Conservation (phyloP, 2,888 invertebrate genomes). For the Nemapogon koenigi region DNA sequence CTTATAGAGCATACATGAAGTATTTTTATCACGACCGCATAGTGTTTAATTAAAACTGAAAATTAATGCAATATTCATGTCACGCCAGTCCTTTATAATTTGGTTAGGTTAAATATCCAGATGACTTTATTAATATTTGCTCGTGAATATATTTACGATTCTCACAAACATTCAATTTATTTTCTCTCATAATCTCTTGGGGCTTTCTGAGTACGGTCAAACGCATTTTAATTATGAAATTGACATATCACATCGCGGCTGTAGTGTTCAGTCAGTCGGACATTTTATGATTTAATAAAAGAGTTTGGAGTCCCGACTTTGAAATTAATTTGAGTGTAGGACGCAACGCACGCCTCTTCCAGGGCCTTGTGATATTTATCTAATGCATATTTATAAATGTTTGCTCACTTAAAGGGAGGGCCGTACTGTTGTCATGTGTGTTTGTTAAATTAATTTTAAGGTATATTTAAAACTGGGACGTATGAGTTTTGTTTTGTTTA, state of each 20-base stretch:
- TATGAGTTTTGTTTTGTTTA: no score
- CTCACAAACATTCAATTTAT: slow-evolving; percentile 8
- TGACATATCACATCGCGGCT: slow-evolving; percentile 48
- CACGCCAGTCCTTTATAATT: not conserved
- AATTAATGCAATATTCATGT: not conserved
- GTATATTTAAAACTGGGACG: no score
- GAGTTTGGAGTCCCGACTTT: slow-evolving; percentile 36
- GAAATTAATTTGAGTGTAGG: slow-evolving; percentile 42
- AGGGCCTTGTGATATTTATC: slow-evolving; percentile 45
- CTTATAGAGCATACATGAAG: not conserved
- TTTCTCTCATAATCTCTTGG: slow-evolving; percentile 36
- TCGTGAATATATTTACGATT: slow-evolving; percentile 1
- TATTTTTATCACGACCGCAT: not conserved
- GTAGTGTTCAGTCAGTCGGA: slow-evolving; percentile 28
- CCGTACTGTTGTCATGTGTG: slow-evolving; percentile 28
- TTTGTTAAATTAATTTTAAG: slow-evolving; percentile 39
- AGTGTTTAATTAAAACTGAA: not conserved
- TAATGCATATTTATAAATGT: slow-evolving; percentile 58
- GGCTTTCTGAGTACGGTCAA: slow-evolving; percentile 49
- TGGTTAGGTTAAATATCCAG: not conserved
- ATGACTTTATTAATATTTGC: slow-evolving; percentile 6
- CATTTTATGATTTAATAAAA: slow-evolving; percentile 61
- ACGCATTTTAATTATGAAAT: slow-evolving; percentile 63
- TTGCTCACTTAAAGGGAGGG: slow-evolving; percentile 39
- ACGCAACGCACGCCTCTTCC: slow-evolving; percentile 29